A percentile compares a stretch with the other conserved stretches of the same genome.
phyloP scores from a whole-genome alignment of 2,113 vertebrate genomes.

The Amazona guildingii region DNA sequence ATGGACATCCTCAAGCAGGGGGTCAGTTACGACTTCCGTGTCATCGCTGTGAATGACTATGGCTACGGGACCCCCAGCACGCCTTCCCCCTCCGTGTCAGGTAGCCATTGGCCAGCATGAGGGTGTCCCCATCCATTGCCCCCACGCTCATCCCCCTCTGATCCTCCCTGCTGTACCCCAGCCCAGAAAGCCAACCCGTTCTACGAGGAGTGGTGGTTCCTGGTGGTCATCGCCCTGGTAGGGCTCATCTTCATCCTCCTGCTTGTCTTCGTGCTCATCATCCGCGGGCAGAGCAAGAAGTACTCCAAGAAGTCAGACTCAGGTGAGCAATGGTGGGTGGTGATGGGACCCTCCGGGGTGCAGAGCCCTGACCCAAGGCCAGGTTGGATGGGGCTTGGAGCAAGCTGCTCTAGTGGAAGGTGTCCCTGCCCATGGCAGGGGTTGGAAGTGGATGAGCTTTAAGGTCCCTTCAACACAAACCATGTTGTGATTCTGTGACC shows the following conservation, averaged over 20 bases:
- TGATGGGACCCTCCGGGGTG: not conserved
- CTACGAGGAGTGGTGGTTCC: conserved; percentile 98
- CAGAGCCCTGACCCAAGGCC: not conserved
- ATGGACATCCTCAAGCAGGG: conserved; percentile 95
- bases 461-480: not conserved
- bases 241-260: conserved; percentile 97
- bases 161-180: conserved; percentile 62
- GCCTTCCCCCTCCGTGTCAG: conserved; percentile 92
- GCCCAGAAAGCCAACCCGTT: conserved; percentile 93
- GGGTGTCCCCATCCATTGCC: not conserved
- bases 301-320: conserved; percentile 94
- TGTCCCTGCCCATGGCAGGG: not conserved
- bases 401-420: not conserved
- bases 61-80: conserved; percentile 93
- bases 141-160: not conserved
- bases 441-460: not conserved
- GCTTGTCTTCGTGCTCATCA: conserved; percentile 93
- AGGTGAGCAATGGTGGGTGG: conserved; percentile 70
- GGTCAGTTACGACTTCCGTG: conserved; percentile 95
- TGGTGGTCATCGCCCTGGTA: conserved; percentile 92
- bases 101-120: conserved; percentile 56
- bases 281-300: conserved; percentile 96
- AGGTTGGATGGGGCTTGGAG: not conserved
- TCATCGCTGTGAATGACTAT: conserved; percentile 94
- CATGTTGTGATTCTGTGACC: not conserved